Percentiles rank a stretch among this genome's conserved stretches.
phyloP scores from a whole-genome alignment of 64 coral and sea anemone species.

The Dendronephthya gigantea region DNA sequence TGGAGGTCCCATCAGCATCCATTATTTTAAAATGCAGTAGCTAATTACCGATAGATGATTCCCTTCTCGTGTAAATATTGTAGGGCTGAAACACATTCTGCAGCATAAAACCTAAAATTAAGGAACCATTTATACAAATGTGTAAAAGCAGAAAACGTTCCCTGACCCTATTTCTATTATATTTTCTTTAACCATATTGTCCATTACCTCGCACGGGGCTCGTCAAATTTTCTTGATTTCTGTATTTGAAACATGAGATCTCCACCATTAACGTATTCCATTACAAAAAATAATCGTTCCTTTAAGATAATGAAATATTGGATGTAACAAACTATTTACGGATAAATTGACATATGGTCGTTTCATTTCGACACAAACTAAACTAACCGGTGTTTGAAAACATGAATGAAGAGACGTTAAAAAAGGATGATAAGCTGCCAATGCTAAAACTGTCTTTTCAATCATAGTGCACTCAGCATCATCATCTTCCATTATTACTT shows the following conservation, averaged over 20 bases:
- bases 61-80: slow-evolving; percentile 60
- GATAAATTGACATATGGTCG: no score
- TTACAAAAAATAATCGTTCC: slow-evolving; percentile 98
- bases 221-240: slow-evolving; percentile 89
- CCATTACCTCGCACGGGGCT: slow-evolving; percentile 86
- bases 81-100: slow-evolving; percentile 67
- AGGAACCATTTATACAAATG: not conserved
- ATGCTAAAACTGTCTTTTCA: slow-evolving; percentile 76
- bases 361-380: no score
- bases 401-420: slow-evolving; percentile 79
- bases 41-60: slow-evolving; percentile 71
- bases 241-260: slow-evolving; percentile 97
- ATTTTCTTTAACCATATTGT: no score
- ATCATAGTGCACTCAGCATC: slow-evolving; percentile 97
- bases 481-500: slow-evolving; percentile 85
- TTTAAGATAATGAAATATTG: not conserved
- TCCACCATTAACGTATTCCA: slow-evolving; percentile 96
- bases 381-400: slow-evolving; percentile 78
- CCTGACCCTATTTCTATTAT: no score
- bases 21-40: not conserved
- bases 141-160: no score
- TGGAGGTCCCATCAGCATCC: no score
- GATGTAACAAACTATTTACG: no score
- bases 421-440: slow-evolving; percentile 76
- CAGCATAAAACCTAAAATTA: slow-evolving; percentile 67